phyloP scores from a whole-genome alignment of 2,797 vertebrate species.

The Epinephelus awoara region DNA sequence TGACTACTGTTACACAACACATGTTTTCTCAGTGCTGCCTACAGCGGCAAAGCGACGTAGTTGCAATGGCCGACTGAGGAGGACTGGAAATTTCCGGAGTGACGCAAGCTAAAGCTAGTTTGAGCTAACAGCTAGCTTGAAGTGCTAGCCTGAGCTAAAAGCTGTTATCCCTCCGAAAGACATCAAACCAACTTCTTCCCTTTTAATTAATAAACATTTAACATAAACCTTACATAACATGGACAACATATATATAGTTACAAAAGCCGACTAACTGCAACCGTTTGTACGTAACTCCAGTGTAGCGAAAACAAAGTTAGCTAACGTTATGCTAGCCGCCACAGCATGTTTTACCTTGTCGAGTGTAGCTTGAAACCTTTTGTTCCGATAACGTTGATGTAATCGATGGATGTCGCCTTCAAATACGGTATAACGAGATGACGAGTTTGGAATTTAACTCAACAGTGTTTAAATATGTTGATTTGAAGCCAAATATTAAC shows the following conservation, averaged over 20 bases:
- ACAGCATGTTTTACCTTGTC: conserved; percentile 53
- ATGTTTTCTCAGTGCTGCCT: conserved; percentile 16
- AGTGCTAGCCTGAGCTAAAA: not conserved
- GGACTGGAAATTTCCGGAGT: conserved; percentile 63
- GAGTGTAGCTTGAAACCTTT: conserved; percentile 7
- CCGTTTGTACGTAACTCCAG: no score
- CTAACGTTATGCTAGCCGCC: not conserved
- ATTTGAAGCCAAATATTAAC: not conserved
- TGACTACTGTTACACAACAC: conserved; percentile 29
- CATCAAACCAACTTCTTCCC: rapidly evolving
- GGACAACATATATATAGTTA: rapidly evolving
- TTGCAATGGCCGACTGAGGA: not conserved
- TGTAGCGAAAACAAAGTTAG: not conserved
- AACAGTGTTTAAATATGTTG: rapidly evolving
- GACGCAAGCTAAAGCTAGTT: conserved; percentile 14
- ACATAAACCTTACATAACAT: rapidly evolving
- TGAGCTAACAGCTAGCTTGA: not conserved
- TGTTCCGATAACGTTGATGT: conserved; percentile 5
- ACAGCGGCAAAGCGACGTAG: not conserved
- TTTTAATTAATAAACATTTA: rapidly evolving
- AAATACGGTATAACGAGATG: rapidly evolving
- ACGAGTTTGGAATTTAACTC: rapidly evolving
- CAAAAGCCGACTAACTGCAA: rapidly evolving
- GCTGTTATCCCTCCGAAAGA: not conserved
- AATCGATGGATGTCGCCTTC: not conserved